phyloP scores from a whole-genome alignment of 1,140 invertebrate species.

The Leptinotarsa defecta region DNA sequence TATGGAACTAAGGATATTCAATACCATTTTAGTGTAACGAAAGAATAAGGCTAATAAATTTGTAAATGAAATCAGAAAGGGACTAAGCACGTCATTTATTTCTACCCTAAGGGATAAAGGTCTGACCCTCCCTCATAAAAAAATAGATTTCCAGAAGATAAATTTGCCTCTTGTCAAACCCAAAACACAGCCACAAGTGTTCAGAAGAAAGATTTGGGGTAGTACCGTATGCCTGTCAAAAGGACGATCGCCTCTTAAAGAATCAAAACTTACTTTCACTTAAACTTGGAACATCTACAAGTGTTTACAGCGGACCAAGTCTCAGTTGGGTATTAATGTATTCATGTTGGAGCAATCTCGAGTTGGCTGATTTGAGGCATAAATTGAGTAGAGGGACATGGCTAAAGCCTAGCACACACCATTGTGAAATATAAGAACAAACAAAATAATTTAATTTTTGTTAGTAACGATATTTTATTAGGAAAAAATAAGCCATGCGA shows the following conservation, averaged over 20 bases:
- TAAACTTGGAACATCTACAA: slow-evolving; percentile 36
- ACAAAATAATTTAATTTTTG: too few relatives aligned
- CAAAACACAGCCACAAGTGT: slow-evolving; percentile 42
- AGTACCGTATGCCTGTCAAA: not conserved
- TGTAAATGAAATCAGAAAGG: not conserved
- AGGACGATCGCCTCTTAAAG: not conserved
- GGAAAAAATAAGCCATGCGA: too few relatives aligned
- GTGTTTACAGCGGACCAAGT: slow-evolving; percentile 24
- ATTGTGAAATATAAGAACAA: not conserved
- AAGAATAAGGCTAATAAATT: not conserved
- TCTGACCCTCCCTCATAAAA: slow-evolving; percentile 34
- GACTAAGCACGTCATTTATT: slow-evolving; percentile 10
- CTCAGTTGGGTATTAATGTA: slow-evolving; percentile 2
- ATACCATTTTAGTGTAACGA: not conserved
- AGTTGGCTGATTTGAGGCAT: slow-evolving; percentile 17
- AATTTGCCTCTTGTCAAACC: slow-evolving; percentile 37
- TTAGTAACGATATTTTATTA: too few relatives aligned
- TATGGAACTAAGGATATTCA: too few relatives aligned
- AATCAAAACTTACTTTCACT: slow-evolving; percentile 34
- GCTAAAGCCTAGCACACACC: slow-evolving; percentile 17
- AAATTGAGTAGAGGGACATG: slow-evolving; percentile 19
- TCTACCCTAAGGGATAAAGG: slow-evolving; percentile 17
- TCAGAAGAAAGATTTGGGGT: slow-evolving; percentile 34
- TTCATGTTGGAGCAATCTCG: slow-evolving; percentile 17
- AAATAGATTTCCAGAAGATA: slow-evolving; percentile 37